These are phyloP conservation scores for Dendrocopos noguchii DNA, from an alignment of 2,113 vertebrate species.

Conservation along the genomic window DNA sequence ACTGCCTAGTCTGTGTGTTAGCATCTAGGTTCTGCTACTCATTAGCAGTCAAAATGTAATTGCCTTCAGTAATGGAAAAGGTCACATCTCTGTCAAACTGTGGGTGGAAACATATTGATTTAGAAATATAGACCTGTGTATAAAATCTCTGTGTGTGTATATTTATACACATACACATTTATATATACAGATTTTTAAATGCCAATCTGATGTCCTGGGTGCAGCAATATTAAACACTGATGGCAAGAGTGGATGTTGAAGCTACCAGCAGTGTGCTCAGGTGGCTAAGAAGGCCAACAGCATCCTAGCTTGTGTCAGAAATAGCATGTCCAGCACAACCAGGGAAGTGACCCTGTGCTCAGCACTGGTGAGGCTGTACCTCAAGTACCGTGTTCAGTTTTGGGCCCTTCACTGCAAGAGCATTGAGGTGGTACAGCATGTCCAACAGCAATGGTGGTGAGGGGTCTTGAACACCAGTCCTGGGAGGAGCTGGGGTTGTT, in stretches of 20 bases:
- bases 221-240: neutral
- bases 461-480: too few relatives aligned
- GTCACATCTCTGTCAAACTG: neutral
- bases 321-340: too few relatives aligned
- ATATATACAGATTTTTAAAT: neutral
- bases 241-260: neutral
- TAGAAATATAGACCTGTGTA: neutral
- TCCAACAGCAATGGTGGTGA: too few relatives aligned
- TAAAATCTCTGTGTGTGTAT: neutral
- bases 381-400: too few relatives aligned
- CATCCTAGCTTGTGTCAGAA: too few relatives aligned
- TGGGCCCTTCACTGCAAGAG: too few relatives aligned
- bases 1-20: neutral
- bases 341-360: too few relatives aligned
- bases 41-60: neutral
- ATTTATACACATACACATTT: neutral
- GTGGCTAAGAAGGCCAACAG: too few relatives aligned
- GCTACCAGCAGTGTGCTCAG: neutral
- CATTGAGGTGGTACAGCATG: too few relatives aligned
- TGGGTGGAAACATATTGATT: neutral
- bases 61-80: slow-evolving; percentile 2
- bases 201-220: neutral
- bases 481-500: too few relatives aligned
- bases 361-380: too few relatives aligned
- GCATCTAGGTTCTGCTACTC: neutral